Base-by-base conservation (phyloP, 1,140 invertebrate genomes). In the Drosophila nigromelanica region DNA sequence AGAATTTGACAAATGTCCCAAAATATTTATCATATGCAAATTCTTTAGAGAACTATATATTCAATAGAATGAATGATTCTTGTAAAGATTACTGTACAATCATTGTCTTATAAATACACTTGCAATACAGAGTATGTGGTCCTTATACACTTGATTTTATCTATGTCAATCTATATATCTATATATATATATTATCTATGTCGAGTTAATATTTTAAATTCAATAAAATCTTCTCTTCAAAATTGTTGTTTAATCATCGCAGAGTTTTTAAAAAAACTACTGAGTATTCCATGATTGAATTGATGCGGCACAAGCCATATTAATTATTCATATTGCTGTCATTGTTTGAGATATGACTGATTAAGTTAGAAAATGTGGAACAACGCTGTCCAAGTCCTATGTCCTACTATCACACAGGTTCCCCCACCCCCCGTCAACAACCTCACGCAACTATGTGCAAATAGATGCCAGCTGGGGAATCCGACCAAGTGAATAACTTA, bases 331-430 rank as follows among this genome's bases (percentile, higher is more conserved):
- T 42, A 24, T 7, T n/a, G 12, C 6, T 64, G 50, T 67, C 54
- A 51, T 15, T 59, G 45, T 24, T 21, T 58, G 52, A 56, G 42
- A 42, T 43, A 51, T 56, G 35, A 40, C 30, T 64, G 61, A 72
- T 72, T 45, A 52, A 52, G 47, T 27, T 30, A 45, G 15, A 59
- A 58, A 54, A 54, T 54, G 54, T 67, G 62, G 54, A 18, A 47
- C 54, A 67, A 59, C 59, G 54, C 62, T 52, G 62, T 66, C 47
- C 11, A 43, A 67, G 58, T 59, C 54, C 59, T 45, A 24, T 30
- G 18, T 18, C 18, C 18, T 18, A 18, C 50, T 30, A 40, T 56
- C 42, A 21, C 27, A 27, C 43, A 42, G 62, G 47, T 33, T 33
- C 12, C 30, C 12, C 27, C 15, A 24, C 27, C n/a, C 8, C 15